Conservation (phyloP, 2,888 invertebrate species). For the Escarpia spicata region DNA sequence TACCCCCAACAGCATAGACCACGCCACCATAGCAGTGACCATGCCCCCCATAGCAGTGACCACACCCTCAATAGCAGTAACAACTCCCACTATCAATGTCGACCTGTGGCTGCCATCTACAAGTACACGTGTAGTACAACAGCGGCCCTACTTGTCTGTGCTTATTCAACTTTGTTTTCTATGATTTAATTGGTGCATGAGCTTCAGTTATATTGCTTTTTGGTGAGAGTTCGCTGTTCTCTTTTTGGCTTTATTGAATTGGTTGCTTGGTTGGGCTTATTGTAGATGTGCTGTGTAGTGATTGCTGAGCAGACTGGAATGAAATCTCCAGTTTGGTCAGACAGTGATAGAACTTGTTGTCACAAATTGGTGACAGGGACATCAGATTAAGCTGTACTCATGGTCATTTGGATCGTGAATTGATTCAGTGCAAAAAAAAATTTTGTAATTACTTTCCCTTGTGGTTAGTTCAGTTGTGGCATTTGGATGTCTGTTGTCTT, state of each 20-base stretch:
- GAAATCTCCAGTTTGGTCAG: neutral
- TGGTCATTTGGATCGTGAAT: neutral
- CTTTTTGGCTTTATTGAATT: slow-evolving; percentile 2
- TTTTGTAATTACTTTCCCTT: neutral
- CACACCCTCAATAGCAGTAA: neutral
- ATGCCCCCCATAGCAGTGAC: neutral
- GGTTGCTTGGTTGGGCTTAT: neutral
- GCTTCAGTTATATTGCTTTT: neutral
- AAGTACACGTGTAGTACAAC: neutral
- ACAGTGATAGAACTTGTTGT: neutral
- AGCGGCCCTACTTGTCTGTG: neutral
- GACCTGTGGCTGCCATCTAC: neutral
- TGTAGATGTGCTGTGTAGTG: neutral
- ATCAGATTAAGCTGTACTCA: neutral
- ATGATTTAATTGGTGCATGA: neutral
- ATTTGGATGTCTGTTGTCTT: neutral
- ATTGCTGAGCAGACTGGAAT: neutral
- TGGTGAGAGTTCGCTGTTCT: neutral
- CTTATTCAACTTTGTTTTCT: neutral
- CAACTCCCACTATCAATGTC: neutral
- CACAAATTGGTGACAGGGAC: neutral
- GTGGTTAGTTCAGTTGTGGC: neutral
- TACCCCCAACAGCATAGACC: neutral
- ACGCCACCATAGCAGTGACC: neutral
- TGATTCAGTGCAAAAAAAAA: neutral